Percentiles rank a stretch among this genome's conserved stretches.
phyloP scores from a whole-genome alignment of 2,113 vertebrate species.

The Cyanoramphus novaezelandiae region DNA sequence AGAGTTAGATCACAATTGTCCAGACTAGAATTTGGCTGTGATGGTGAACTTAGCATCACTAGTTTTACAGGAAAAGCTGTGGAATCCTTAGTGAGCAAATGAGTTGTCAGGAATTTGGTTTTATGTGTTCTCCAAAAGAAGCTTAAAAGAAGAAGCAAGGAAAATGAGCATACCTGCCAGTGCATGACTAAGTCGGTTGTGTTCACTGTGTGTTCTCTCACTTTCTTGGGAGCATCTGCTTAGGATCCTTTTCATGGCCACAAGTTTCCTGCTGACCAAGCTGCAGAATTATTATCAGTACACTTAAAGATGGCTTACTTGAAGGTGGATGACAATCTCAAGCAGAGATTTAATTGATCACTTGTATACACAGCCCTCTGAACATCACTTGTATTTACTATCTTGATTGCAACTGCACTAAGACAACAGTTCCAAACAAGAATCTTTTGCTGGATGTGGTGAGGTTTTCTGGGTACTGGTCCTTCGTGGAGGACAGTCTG shows the following conservation, averaged over 20 bases:
- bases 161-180: background rate
- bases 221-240: background rate
- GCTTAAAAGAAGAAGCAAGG: background rate
- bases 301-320: background rate
- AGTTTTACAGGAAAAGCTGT: background rate
- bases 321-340: background rate
- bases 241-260: background rate
- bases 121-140: background rate
- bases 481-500: background rate
- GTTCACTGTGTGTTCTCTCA: background rate
- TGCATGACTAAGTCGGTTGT: background rate
- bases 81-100: background rate
- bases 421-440: background rate
- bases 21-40: background rate
- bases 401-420: too few relatives aligned
- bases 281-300: background rate
- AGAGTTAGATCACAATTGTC: background rate
- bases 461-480: background rate
- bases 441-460: accelerated
- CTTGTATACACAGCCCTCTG: background rate
- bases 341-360: background rate
- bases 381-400: background rate
- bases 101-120: background rate
- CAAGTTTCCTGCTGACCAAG: background rate
- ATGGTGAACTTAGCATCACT: background rate